Percentiles rank a stretch among this genome's conserved stretches.
phyloP scores from a whole-genome alignment of 2,888 invertebrate species.

The Leptinotarsa peninsularis region DNA sequence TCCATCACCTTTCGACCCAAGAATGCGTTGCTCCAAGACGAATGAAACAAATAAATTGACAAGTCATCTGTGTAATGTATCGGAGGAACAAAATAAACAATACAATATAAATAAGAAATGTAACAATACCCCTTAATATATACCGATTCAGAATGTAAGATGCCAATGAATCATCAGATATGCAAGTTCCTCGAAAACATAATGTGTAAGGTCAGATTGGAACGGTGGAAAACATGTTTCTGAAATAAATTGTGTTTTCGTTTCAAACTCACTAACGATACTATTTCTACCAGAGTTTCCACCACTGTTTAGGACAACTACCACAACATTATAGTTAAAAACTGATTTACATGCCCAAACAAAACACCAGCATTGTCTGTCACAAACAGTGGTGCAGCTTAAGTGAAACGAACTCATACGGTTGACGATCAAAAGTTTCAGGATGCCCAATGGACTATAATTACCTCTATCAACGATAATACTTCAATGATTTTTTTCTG shows the following conservation, averaged over 20 bases:
- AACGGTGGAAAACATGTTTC: not conserved
- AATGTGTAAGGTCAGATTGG: not conserved
- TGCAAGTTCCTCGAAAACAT: no score
- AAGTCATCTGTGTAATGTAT: no score
- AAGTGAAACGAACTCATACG: not conserved
- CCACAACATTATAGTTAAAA: not conserved
- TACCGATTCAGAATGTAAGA: no score
- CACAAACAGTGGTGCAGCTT: not conserved
- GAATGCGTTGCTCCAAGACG: not conserved
- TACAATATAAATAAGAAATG: no score
- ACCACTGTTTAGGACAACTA: not conserved
- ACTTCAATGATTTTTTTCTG: no score
- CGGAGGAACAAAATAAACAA: no score
- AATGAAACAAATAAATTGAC: no score
- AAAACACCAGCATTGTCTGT: not conserved
- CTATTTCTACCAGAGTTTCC: not conserved
- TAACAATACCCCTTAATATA: no score
- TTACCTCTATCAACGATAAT: not conserved
- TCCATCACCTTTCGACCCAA: not conserved
- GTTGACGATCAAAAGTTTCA: not conserved
- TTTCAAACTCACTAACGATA: constrained; percentile 1
- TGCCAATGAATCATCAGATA: no score
- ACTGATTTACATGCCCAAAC: not conserved
- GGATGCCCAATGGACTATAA: not conserved
- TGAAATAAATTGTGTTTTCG: not conserved